A percentile compares a stretch with the other conserved stretches of the same genome.
Conservation (phyloP, 2,113 vertebrate species). For the Tympanuchus pallidicinctus region DNA sequence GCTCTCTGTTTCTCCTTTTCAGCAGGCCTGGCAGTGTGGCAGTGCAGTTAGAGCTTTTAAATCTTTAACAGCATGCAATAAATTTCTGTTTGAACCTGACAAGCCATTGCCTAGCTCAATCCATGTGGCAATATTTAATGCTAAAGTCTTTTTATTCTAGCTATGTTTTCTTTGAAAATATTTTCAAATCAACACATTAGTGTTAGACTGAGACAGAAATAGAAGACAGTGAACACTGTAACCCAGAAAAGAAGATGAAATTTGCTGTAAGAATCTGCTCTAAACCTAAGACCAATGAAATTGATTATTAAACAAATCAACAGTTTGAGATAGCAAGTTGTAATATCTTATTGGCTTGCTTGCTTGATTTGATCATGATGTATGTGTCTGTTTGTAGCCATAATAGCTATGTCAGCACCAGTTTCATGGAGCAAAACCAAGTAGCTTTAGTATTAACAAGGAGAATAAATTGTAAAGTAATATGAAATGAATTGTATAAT, state of each 20-base stretch:
- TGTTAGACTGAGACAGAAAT: background rate
- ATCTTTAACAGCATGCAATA: background rate
- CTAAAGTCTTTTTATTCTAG: background rate
- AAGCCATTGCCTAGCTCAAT: background rate
- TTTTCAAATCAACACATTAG: background rate
- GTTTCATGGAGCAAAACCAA: background rate
- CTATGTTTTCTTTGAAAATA: background rate
- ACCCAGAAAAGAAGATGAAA: background rate
- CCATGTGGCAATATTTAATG: background rate
- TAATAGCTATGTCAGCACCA: background rate
- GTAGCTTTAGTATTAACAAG: background rate
- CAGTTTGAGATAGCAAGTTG: background rate
- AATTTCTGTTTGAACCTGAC: background rate
- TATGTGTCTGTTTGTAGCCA: background rate
- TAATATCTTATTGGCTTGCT: background rate
- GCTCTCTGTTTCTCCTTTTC: no score
- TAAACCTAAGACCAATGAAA: background rate
- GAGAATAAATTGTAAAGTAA: background rate
- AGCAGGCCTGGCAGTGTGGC: background rate
- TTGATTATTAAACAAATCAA: background rate
- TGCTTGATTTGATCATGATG: slow-evolving; percentile 1
- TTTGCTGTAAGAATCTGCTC: background rate
- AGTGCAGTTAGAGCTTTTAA: background rate
- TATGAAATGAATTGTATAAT: background rate
- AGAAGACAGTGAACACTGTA: background rate